Base-by-base conservation (phyloP, 2,113 vertebrate genomes). In the Tamias sibiricus region DNA sequence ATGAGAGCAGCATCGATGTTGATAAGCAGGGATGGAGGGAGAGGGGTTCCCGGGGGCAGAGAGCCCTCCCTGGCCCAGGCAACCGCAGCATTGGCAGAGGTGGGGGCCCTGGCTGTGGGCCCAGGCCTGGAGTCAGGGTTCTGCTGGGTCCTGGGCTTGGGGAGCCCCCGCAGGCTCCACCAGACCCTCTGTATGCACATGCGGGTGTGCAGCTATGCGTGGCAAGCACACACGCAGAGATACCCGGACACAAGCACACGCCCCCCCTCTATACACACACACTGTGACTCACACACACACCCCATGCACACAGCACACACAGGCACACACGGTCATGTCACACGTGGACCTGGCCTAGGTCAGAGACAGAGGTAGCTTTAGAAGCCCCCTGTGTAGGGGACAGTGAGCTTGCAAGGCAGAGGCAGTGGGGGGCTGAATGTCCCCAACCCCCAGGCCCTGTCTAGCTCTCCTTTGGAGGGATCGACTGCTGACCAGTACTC, bases 1-100 rank as follows among this genome's bases (percentile, higher is more conserved):
- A 87, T 72, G 57, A 68, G 90, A 75, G 76, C 47, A 74, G 68
- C 91, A 75, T 93, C 97, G 96, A 82, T 72, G 85, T 83, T 95
- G 92, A 87, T 97, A 93, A 96, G 95, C 82, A 42, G 80, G 52
- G 75, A n/a, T 9, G 77, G 83, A 49, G 30, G 75, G 66, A 68
- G 28, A 35, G n/a, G 19, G 13, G 22, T n/a, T n/a, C 57, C 28
- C 14, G 44, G 59, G 69, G 37, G 54, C 4, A 0, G 16, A 26
- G 28, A 30, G 42, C 17, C 9, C 30, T 52, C 17, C 24, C n/a
- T 26, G 6, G 24, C 57, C 24, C 2, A 8, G 26, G 59, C 3
- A 26, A 12, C 20, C 11, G 24, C 37, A 12, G 57, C 0, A 3
- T 16, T 69, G 80, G 35, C 54, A 44, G 72, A 4, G 28, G 82